Conservation (phyloP, 2,888 invertebrate species). For the Ctenicera cuprea region DNA sequence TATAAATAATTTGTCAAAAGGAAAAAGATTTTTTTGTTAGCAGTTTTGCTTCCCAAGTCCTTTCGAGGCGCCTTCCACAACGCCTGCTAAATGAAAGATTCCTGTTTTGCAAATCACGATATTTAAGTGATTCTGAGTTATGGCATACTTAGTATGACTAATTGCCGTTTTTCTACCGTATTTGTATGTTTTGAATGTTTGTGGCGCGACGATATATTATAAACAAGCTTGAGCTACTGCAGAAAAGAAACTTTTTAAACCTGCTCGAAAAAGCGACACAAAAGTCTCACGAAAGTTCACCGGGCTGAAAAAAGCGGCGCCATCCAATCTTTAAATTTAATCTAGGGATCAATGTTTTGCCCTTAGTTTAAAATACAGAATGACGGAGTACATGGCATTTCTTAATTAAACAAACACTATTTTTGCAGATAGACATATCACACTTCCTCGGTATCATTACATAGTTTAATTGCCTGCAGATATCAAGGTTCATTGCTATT, state of each 20-base stretch:
- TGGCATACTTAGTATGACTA: slow-evolving; percentile 37
- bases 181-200: slow-evolving; percentile 22
- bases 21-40: not conserved
- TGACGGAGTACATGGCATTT: not conserved
- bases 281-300: not conserved
- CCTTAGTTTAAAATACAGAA: not conserved
- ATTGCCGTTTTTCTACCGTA: slow-evolving; percentile 32
- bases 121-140: slow-evolving; percentile 41
- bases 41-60: slow-evolving; percentile 6
- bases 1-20: slow-evolving; percentile 11
- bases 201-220: slow-evolving; percentile 1
- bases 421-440: slow-evolving; percentile 8
- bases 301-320: slow-evolving; percentile 16
- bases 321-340: slow-evolving; percentile 4
- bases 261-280: not conserved
- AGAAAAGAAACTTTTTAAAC: slow-evolving; percentile 1
- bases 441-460: slow-evolving; percentile 12
- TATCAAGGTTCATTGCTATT: slow-evolving; percentile 23
- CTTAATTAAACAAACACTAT: slow-evolving; percentile 2
- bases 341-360: slow-evolving; percentile 1
- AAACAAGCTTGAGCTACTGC: slow-evolving; percentile 11
- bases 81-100: slow-evolving; percentile 21
- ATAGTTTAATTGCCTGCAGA: slow-evolving; percentile 1
- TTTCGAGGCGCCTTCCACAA: slow-evolving; percentile 21
- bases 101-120: slow-evolving; percentile 37